These are phyloP conservation scores for Ochotona princeps DNA, from an alignment of 2,113 vertebrate genomes.

Conservation along the genomic window DNA sequence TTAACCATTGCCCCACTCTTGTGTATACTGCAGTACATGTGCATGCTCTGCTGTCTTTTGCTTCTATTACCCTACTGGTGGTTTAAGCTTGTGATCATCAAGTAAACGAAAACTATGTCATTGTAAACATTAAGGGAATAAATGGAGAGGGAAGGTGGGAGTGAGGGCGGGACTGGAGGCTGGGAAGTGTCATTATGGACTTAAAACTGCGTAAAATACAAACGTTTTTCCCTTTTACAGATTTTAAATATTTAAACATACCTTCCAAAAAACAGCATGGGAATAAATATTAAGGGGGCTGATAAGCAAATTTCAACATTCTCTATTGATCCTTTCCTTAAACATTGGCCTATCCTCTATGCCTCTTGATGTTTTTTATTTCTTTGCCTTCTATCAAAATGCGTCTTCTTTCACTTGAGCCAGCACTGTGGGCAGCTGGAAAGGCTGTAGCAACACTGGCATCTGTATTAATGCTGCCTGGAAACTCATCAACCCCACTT, in stretches of 20 bases:
- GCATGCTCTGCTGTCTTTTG: background rate
- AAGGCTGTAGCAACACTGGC: too few relatives aligned
- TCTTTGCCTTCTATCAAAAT: background rate
- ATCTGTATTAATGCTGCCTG: too few relatives aligned
- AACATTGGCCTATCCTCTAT: background rate
- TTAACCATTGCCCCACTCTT: background rate
- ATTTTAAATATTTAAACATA: background rate
- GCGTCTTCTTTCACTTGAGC: background rate
- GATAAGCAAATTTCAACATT: background rate
- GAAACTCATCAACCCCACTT: too few relatives aligned
- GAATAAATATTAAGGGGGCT: background rate
- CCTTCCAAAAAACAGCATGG: background rate
- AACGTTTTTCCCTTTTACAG: too few relatives aligned
- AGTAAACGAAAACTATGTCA: too few relatives aligned
- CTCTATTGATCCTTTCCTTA: background rate
- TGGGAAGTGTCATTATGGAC: too few relatives aligned
- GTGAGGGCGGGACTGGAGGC: too few relatives aligned
- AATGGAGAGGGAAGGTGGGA: too few relatives aligned
- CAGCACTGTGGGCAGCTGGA: too few relatives aligned
- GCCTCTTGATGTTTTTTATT: background rate
- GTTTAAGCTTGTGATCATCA: too few relatives aligned
- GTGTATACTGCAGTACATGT: background rate
- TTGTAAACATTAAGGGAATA: too few relatives aligned
- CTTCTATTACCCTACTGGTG: background rate
- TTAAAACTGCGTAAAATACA: too few relatives aligned